Evolutionary conservation across 2,888 invertebrate species (phyloP).

Genomic region (Alitta virens): DNA sequence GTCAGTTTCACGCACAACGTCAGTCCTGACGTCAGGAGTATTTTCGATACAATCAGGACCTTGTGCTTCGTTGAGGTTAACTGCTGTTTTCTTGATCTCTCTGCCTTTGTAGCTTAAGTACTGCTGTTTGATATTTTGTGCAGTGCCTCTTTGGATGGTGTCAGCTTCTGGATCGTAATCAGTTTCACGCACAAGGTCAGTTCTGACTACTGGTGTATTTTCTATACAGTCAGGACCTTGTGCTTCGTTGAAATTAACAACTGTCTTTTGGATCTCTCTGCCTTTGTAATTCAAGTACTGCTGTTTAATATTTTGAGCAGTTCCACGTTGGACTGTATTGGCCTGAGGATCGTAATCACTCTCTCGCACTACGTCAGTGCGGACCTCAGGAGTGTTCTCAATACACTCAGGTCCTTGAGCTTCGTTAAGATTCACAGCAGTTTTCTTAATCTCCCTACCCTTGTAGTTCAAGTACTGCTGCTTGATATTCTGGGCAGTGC

Average conservation of each 20-base stretch:
- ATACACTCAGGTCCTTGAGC: background rate
- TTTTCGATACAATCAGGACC: background rate
- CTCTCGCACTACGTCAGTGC: constrained; percentile 29
- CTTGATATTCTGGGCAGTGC: constrained; percentile 8
- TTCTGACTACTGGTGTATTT: constrained; percentile 23
- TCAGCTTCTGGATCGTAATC: background rate
- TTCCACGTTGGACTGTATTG: background rate
- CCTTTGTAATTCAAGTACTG: background rate
- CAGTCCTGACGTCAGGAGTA: constrained; percentile 21
- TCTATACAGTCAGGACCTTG: constrained; percentile 20
- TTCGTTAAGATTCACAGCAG: background rate
- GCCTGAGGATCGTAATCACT: background rate
- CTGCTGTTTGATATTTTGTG: background rate
- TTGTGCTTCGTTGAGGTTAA: background rate
- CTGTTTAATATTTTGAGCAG: background rate
- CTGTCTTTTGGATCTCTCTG: constrained; percentile 15
- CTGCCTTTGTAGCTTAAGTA: background rate
- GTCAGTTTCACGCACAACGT: constrained; percentile 26
- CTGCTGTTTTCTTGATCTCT: background rate
- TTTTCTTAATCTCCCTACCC: background rate
- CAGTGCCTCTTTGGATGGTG: background rate
- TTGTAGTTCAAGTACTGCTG: background rate
- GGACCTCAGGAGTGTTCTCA: constrained; percentile 27
- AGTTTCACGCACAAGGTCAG: constrained; percentile 19
- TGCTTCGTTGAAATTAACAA: constrained; percentile 21